Evolutionary conservation across 37 sponge, comb jelly and placozoan species (phyloP).

Genomic region (Spongilla lacustris): DNA sequence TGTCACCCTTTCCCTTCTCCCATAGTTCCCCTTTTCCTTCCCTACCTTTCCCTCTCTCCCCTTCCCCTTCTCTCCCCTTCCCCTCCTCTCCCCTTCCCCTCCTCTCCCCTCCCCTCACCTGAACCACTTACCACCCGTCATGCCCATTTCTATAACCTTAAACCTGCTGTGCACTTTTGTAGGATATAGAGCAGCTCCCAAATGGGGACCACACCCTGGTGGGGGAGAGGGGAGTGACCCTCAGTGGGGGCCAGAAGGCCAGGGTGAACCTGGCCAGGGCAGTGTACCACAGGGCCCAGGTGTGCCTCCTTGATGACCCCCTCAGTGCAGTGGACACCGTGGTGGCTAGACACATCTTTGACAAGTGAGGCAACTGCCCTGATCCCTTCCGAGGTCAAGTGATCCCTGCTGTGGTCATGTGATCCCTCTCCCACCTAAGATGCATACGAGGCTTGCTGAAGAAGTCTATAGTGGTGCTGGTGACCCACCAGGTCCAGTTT

Average conservation of each 20-base stretch:
- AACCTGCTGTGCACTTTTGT: background rate
- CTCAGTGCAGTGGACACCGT: slow-evolving; percentile 86
- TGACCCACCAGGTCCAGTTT: slow-evolving; percentile 89
- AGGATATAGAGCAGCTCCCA: slow-evolving; percentile 74
- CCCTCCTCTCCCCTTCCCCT: background rate
- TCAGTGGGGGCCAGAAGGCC: slow-evolving; percentile 95
- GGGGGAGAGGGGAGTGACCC: slow-evolving; percentile 89
- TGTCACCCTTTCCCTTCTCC: background rate
- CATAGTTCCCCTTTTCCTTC: background rate
- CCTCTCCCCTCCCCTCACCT: background rate
- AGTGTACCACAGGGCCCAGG: slow-evolving; percentile 72
- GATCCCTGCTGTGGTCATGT: too few species aligned
- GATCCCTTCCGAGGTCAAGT: too few species aligned
- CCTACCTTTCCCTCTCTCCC: background rate
- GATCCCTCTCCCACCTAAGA: slow-evolving; percentile 12
- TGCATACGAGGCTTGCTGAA: slow-evolving; percentile 72
- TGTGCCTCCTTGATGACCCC: slow-evolving; percentile 86
- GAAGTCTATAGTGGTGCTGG: slow-evolving; percentile 62
- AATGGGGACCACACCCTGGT: slow-evolving; percentile 83
- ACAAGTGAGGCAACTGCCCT: too few species aligned
- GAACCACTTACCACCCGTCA: too few species aligned
- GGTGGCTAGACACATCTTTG: slow-evolving; percentile 75
- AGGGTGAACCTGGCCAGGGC: slow-evolving; percentile 89
- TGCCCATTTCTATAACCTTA: background rate
- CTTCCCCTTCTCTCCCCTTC: background rate